Conservation (phyloP, 2,797 vertebrate species). For the Heliangelus exortis region DNA sequence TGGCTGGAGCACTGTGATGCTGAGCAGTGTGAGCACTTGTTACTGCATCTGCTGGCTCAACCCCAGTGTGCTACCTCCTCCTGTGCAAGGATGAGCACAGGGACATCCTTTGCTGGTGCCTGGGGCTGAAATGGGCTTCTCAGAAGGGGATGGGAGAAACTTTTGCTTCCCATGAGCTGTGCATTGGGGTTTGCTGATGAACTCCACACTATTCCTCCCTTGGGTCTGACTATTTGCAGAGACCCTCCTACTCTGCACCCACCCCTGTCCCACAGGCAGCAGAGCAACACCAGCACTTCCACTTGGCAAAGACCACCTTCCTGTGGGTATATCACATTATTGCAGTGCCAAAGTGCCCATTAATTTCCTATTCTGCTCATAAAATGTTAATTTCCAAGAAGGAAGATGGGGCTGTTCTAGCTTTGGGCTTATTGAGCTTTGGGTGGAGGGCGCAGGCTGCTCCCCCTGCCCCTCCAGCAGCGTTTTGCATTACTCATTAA, state of each 20-base stretch:
- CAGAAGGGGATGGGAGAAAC: not conserved
- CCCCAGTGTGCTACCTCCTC: not conserved
- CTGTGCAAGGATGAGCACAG: not conserved
- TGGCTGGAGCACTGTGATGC: not conserved
- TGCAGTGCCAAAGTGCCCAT: not conserved
- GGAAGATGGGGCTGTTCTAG: fast-evolving
- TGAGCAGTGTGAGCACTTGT: not conserved
- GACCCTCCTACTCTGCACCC: not conserved
- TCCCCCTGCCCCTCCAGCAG: not conserved
- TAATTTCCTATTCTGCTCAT: not conserved
- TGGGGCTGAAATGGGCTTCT: not conserved
- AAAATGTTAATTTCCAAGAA: not conserved
- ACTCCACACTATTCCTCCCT: not conserved
- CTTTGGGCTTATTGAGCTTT: not conserved
- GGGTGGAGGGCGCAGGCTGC: not conserved
- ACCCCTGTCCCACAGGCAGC: fast-evolving
- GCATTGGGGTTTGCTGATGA: not conserved
- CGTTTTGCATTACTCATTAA: not conserved
- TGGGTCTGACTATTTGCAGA: not conserved
- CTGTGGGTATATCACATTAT: not conserved
- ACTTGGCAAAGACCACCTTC: not conserved
- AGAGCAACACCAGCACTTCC: not conserved
- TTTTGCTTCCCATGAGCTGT: not conserved
- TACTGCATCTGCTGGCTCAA: not conserved
- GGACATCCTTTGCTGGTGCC: not conserved